Conservation (phyloP, 2,888 invertebrate species). For the Pasiphila rectangulata region DNA sequence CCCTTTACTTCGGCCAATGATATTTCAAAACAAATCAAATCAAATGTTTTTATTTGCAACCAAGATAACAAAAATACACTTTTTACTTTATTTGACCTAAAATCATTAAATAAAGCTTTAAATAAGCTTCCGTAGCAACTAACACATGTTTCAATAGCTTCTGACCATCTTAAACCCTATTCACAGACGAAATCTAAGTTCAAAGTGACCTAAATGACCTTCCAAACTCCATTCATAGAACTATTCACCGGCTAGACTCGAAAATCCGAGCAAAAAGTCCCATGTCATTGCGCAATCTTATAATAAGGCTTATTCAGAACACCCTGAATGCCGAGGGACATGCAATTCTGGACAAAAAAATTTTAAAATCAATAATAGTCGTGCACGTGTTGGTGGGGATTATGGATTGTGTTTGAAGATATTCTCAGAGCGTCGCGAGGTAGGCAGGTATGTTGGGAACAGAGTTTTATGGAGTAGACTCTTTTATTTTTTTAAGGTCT, state of each 20-base stretch:
- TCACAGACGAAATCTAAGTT: background rate
- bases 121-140: background rate
- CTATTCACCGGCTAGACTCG: constrained; percentile 44
- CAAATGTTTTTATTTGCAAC: no score
- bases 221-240: constrained; percentile 52
- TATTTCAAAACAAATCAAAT: no score
- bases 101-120: no score
- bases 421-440: constrained; percentile 67
- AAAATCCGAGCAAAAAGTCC: constrained; percentile 56
- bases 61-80: no score
- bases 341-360: constrained; percentile 78
- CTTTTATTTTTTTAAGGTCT: background rate
- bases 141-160: background rate
- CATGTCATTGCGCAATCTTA: constrained; percentile 77
- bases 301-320: constrained; percentile 77
- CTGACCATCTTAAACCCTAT: constrained; percentile 1
- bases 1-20: no score
- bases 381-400: constrained; percentile 80
- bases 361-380: constrained; percentile 79
- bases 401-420: constrained; percentile 77
- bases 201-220: constrained; percentile 31
- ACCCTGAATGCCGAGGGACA: constrained; percentile 67
- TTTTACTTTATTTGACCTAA: no score
- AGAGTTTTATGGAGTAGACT: constrained; percentile 43
- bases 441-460: constrained; percentile 63